Base-by-base conservation (phyloP, 1,140 invertebrate genomes). In the Ericerus pela region DNA sequence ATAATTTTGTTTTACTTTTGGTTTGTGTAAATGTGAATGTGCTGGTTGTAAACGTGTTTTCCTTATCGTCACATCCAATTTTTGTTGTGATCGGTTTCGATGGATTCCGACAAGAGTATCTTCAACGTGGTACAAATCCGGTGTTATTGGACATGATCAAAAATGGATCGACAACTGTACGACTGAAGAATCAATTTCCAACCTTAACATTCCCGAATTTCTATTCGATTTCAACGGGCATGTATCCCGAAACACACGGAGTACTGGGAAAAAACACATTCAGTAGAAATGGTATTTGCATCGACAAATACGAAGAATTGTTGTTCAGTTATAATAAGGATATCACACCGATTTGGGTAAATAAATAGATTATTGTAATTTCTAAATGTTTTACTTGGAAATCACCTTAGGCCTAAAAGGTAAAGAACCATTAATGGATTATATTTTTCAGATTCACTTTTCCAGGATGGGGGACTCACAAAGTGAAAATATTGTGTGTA, bases 181-280 rank as follows among this genome's bases (percentile, higher is more conserved):
- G 78, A 60, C 79, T 88, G 75, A 72, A 67, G 52, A 78, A 81
- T 62, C 70, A 77, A 27, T 87, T 84, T 68, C 70, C 78, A 0
- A 84, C 84, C 1, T 82, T 82, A 69, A 90, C 85, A 1, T 84
- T 84, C 66, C 81, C 84, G 1, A 88, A 88, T 70, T 85, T 88
- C 69, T 81, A 81, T 63, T 76, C 80, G 0, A 79, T 89, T 37
- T 80, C 77, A 0, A 89, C 86, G 20, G 85, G 85, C 4, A 63
- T 86, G 16, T 84, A 80, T 63, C 71, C 78, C 0, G 84, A 86
- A 67, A 72, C 67, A 53, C 85, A 88, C 69, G 85, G 84, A 4
- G 79, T 88, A 53, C 64, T 82, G 4, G 78, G 75, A 54, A 88
- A 82, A 67, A 65, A 65, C 28, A 74, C 79, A 65, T 85, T 75